Evolutionary conservation across 2,888 invertebrate species (phyloP), one percentile per base, ranked within the genome.

Genomic region (Ophion ventricosus): DNA sequence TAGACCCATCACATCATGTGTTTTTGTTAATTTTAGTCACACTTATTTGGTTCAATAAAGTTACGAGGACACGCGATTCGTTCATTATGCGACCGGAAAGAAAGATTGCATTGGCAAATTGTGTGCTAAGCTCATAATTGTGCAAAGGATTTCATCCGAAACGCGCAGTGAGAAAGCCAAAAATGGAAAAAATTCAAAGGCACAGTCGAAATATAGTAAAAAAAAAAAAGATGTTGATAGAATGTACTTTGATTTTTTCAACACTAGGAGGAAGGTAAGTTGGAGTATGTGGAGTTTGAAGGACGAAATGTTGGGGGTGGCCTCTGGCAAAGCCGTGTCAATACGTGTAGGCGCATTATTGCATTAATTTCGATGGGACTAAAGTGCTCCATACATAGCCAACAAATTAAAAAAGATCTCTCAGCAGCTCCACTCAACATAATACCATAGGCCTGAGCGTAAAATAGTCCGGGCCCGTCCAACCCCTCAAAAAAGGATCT

Each of bases 371-470:
- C 72, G 59, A 72, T 72, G 40, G 40, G 59, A 72, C 59, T 72
- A 72, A 72, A 72, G 72, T 72, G 72, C 72, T 72, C 59, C 72
- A 40, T 72, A 43, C 59, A 40, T 29, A 59, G 72, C 40, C 40
- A 59, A 72, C 72, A 40, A 59, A 72, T 72, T 72, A 61, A 72
- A 72, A 72, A 57, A 67, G 69, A 67, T 67, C 67, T 77, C 77
- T 77, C 57, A 59, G 77, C 43, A 72, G 59, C 23, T 23, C 72
- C 72, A 59, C 72, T 72, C 72, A 40, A 40, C 59, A 23, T 72
- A 25, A 25, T 59, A 40, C 72, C 23, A 10, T 72, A 72, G 72
- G 40, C 59, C 54, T 23, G 59, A 59, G 72, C 23, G 59, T 72
- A 23, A 72, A 59, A 72, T 72, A 43, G 72, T 59, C 59, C 35